Conservation (phyloP, 2,797 vertebrate genomes). For the Myiothlypis chrysogaster region DNA sequence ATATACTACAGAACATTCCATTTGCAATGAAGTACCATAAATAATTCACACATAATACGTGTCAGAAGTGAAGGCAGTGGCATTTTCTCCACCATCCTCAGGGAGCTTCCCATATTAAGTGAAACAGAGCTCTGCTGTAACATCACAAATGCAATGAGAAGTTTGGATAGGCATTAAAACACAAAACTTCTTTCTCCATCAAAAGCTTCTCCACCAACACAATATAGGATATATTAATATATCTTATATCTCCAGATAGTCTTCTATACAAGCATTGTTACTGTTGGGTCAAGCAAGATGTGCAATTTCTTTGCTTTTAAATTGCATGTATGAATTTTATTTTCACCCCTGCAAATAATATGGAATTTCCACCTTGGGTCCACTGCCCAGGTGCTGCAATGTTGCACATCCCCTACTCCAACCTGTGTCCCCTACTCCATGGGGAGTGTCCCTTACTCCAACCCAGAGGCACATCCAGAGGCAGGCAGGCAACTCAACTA, state of each 20-base stretch:
- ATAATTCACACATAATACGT: not conserved
- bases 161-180: not conserved
- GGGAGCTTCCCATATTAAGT: not conserved
- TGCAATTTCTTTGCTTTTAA: not conserved
- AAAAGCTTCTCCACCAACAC: not conserved
- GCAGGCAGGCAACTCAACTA: not conserved
- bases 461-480: not conserved
- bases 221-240: not conserved
- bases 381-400: not conserved
- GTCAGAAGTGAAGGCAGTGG: not conserved
- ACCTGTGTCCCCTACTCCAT: too few relatives aligned
- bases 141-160: rapidly evolving
- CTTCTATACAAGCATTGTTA: not conserved
- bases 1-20: conserved; percentile 13
- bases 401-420: not conserved
- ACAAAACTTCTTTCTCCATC: not conserved
- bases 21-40: conserved; percentile 26
- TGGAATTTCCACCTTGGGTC: not conserved
- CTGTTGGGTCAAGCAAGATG: not conserved
- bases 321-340: not conserved
- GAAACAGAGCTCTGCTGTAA: not conserved
- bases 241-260: not conserved
- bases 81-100: not conserved
- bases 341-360: not conserved
- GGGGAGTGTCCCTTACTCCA: not conserved